Evolutionary conservation across 1,140 invertebrate genomes (phyloP).

Genomic region (Ditylenchus dipsaci): DNA sequence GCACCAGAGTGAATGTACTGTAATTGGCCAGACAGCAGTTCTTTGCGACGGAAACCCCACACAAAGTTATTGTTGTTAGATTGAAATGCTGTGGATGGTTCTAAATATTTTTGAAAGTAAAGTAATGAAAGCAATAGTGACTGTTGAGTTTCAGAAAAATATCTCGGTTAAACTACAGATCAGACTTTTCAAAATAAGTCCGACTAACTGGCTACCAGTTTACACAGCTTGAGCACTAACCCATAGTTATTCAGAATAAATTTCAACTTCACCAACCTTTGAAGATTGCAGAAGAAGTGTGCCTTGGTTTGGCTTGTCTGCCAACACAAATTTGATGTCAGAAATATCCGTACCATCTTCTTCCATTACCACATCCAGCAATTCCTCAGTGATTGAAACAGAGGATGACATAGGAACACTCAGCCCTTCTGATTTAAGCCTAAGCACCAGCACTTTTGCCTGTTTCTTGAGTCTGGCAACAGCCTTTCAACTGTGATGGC

Average conservation of each 20-base stretch:
- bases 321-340: constrained; percentile 15
- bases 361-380: background rate
- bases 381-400: background rate
- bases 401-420: background rate
- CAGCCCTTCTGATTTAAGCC: background rate
- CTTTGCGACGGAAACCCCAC: constrained; percentile 27
- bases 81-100: background rate
- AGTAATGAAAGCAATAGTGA: background rate
- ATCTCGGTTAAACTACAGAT: background rate
- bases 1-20: constrained; percentile 38
- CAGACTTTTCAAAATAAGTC: background rate
- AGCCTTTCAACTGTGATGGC: background rate
- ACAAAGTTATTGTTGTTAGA: constrained; percentile 2
- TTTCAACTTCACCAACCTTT: constrained; percentile 5
- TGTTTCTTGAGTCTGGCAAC: background rate
- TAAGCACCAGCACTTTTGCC: background rate
- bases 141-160: background rate
- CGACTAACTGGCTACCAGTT: background rate
- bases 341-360: background rate
- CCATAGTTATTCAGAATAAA: background rate
- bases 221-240: background rate
- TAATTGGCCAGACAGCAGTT: constrained; percentile 24
- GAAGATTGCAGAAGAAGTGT: constrained; percentile 27
- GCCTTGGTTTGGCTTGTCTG: constrained; percentile 22
- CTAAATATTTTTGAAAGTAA: background rate